Evolutionary conservation across 1,140 invertebrate species (phyloP), one percentile per base, ranked within the genome.

Genomic region (Drosophila sp.): DNA sequence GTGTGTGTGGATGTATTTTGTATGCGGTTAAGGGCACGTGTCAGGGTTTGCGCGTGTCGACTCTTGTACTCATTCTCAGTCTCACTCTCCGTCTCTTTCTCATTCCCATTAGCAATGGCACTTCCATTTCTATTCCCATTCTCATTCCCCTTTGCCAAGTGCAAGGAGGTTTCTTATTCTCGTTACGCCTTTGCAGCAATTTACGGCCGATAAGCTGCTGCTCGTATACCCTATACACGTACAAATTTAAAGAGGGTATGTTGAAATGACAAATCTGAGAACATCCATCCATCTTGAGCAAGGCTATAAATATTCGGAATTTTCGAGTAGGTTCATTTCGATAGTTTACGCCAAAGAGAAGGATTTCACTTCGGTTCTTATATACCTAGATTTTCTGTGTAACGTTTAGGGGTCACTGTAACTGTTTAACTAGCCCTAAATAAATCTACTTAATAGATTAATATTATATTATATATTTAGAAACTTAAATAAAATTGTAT

Each of bases 1-100:
- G 46, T 50, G 32, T 7, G 6, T 43, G 43, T 41, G 62, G 77
- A 41, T 38, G 32, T 50, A 51, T 67, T 72, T 58, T 58, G 57
- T 62, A 46, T 78, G 53, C 53, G 70, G 76, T 72, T 76, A 78
- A 65, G 58, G 71, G 51, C 82, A 86, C 82, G 82, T 86, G 82
- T 87, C 82, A 61, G 67, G 64, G 78, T 86, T 86, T 81, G 75
- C 80, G 80, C 80, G 80, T 84, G 81, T 78, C 76, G 70, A 65
- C 58, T 62, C 50, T 62, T 58, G 29, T 46, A 53, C 67, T 45
- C 73, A 61, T 73, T 73, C 59, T 51, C 40, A 50, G 32, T 43
- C 43, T 45, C 73, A 61, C 71, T 73, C 59, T 51, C 40, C 46
- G 32, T 43, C 43, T 18, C 72, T 21, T 66, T 50, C 70, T 34